These are phyloP conservation scores for Hypomecis atomaria DNA, from an alignment of 2,888 invertebrate genomes.

Conservation along the genomic window DNA sequence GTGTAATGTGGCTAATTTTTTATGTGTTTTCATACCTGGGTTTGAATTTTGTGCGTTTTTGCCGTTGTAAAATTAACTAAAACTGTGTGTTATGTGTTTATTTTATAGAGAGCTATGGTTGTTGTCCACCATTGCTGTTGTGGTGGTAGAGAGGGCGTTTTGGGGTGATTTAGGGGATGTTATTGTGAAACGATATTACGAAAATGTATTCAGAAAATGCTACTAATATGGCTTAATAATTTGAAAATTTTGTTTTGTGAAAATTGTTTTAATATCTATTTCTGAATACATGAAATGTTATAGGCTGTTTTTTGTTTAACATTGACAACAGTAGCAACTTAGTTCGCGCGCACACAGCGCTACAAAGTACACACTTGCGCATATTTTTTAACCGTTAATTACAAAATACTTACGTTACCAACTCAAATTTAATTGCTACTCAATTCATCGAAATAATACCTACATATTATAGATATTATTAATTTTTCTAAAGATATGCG, in stretches of 20 bases:
- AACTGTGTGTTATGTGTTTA: constrained; percentile 83
- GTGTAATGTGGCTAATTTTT: constrained; percentile 81
- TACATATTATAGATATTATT: neutral
- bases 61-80: constrained; percentile 77
- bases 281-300: constrained; percentile 44
- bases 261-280: constrained; percentile 26
- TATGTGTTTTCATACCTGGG: constrained; percentile 79
- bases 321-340: constrained; percentile 76
- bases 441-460: neutral
- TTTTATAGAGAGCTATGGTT: constrained; percentile 77
- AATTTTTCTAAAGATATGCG: constrained; percentile 25
- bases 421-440: neutral
- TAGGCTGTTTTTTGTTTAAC: constrained; percentile 63
- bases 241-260: neutral
- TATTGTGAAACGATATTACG: constrained; percentile 41
- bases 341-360: constrained; percentile 73
- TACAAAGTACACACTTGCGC: constrained; percentile 55
- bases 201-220: constrained; percentile 60
- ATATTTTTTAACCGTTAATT: constrained; percentile 39
- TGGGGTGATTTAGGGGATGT: constrained; percentile 67
- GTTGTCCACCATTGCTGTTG: constrained; percentile 67
- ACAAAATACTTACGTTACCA: neutral
- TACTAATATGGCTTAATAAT: constrained; percentile 9
- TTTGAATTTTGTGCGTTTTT: constrained; percentile 83
- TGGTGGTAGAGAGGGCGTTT: constrained; percentile 60